A percentile compares a stretch with the other conserved stretches of the same genome.
Evolutionary conservation across 2,113 vertebrate genomes (phyloP).

Genomic region (Panthera tigris): DNA sequence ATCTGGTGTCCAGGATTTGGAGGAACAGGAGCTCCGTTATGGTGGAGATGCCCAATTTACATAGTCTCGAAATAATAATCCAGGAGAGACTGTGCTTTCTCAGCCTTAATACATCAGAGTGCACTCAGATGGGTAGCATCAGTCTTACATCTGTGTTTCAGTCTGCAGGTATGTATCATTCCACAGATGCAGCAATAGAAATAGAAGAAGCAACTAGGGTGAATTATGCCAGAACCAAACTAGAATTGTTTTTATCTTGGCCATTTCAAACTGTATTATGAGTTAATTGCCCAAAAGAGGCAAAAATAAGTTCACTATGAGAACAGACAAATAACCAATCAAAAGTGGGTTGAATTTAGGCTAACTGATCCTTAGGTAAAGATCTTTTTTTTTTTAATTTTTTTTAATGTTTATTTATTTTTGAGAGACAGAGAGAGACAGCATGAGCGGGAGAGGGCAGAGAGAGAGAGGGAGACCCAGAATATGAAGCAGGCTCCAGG

Average conservation of each 20-base stretch:
- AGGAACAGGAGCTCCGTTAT: not conserved
- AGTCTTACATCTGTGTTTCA: not conserved
- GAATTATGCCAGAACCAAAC: not conserved
- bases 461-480: too few relatives aligned
- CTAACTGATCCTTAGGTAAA: conserved; percentile 20
- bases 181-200: not conserved
- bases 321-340: not conserved
- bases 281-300: not conserved
- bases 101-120: not conserved
- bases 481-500: too few relatives aligned
- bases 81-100: not conserved
- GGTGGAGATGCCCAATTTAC: not conserved
- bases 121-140: not conserved
- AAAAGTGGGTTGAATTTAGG: not conserved
- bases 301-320: not conserved
- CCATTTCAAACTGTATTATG: not conserved
- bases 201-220: not conserved
- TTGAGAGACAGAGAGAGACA: too few relatives aligned
- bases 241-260: not conserved
- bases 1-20: not conserved
- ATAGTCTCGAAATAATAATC: not conserved
- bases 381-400: not conserved
- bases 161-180: not conserved
- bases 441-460: too few relatives aligned
- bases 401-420: too few relatives aligned